These are phyloP conservation scores for Lasioglossum morio DNA, from an alignment of 2,888 invertebrate species.

Conservation along the genomic window DNA sequence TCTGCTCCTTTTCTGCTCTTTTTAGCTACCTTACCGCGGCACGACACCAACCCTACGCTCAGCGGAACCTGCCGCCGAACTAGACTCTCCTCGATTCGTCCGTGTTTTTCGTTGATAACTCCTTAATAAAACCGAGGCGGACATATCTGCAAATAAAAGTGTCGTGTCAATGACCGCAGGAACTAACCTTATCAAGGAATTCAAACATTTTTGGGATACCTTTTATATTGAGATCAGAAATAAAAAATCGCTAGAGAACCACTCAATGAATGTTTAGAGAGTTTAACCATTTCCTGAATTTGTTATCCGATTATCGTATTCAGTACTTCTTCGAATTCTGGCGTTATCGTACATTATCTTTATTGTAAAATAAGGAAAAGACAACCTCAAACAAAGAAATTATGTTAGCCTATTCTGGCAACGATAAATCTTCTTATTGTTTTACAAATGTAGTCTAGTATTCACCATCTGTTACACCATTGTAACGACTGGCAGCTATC, in stretches of 20 bases:
- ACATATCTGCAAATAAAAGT: too few species aligned
- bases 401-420: not conserved
- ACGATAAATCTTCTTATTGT: not conserved
- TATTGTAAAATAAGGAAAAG: not conserved
- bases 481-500: not conserved
- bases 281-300: too few species aligned
- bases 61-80: too few species aligned
- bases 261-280: not conserved
- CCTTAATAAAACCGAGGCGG: too few species aligned
- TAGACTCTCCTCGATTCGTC: too few species aligned
- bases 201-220: too few species aligned
- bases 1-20: too few species aligned
- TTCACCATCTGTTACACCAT: not conserved
- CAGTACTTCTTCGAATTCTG: not conserved
- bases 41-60: too few species aligned
- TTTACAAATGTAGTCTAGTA: not conserved
- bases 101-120: too few species aligned
- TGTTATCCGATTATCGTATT: not conserved
- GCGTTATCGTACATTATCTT: not conserved
- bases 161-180: too few species aligned
- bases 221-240: not conserved
- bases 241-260: not conserved
- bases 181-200: too few species aligned
- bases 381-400: not conserved
- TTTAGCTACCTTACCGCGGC: too few species aligned